phyloP scores from a whole-genome alignment of 2,113 vertebrate genomes.

The Merops nubicus region DNA sequence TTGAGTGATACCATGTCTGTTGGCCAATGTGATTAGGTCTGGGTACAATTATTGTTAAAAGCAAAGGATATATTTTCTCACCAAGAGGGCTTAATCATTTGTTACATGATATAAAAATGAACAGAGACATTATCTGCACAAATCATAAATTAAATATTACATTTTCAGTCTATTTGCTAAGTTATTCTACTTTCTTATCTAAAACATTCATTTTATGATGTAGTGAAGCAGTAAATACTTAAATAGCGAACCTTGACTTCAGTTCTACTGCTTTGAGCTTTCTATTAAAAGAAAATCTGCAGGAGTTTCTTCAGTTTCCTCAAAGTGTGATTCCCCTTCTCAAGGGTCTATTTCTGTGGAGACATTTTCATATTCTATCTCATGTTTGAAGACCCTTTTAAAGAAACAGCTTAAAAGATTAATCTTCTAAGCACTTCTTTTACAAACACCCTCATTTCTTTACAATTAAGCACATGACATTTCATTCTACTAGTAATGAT shows the following conservation, averaged over 20 bases:
- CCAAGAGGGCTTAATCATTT: not conserved
- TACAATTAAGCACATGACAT: not conserved
- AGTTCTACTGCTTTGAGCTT: not conserved
- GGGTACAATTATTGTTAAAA: not conserved
- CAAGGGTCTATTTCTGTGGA: not conserved
- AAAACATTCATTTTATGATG: not conserved
- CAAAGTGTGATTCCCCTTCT: not conserved
- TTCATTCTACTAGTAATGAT: not conserved
- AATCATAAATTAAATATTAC: not conserved
- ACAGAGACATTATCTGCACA: not conserved
- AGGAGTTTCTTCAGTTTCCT: not conserved
- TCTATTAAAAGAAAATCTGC: not conserved
- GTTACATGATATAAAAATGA: not conserved
- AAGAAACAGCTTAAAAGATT: not conserved
- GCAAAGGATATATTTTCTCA: not conserved
- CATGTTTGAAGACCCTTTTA: not conserved
- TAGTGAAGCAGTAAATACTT: not conserved
- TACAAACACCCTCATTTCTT: not conserved
- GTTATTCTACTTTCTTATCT: not conserved
- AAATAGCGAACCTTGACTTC: not conserved
- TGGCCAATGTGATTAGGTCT: not conserved
- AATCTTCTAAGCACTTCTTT: not conserved
- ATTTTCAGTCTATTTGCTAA: not conserved
- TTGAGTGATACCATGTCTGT: not conserved
- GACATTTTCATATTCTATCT: not conserved